Conservation (phyloP, 2,797 vertebrate genomes). For the Ctenochaetus hawaiiensis region DNA sequence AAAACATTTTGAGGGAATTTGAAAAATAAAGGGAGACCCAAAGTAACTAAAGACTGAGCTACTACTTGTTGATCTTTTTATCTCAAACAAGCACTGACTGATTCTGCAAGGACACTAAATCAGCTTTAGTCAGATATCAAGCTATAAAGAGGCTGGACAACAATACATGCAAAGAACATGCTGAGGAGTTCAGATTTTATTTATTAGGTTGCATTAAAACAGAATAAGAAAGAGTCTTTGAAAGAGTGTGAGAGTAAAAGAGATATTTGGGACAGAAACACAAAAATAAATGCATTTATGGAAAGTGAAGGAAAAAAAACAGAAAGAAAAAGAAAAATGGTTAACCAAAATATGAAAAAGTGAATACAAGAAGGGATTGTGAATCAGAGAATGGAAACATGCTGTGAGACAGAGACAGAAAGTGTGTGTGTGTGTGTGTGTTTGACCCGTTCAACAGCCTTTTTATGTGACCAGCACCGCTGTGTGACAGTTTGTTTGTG, state of each 20-base stretch:
- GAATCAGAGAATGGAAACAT: slow-evolving; percentile 11
- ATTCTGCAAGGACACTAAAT: background rate
- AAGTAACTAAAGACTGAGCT: slow-evolving; percentile 6
- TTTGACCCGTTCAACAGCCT: too few relatives aligned
- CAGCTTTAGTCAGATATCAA: background rate
- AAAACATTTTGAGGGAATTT: slow-evolving; percentile 6
- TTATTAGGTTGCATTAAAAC: too few relatives aligned
- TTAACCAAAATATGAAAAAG: background rate
- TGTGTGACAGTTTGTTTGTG: slow-evolving; percentile 71
- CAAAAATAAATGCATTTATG: background rate
- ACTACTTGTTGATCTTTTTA: slow-evolving; percentile 13
- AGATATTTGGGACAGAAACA: background rate
- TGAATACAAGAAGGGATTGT: background rate
- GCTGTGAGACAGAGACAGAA: background rate
- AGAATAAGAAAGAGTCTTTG: too few relatives aligned
- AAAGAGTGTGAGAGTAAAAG: background rate
- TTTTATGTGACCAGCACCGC: slow-evolving; percentile 47
- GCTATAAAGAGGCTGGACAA: too few relatives aligned
- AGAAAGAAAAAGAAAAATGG: background rate
- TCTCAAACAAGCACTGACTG: background rate
- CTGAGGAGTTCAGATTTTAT: too few relatives aligned
- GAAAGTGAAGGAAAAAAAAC: background rate
- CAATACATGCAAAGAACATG: too few relatives aligned
- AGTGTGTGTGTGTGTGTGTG: slow-evolving; percentile 6
- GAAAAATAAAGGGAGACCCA: slow-evolving; percentile 11